Percentiles rank a stretch among this genome's conserved stretches.
Evolutionary conservation across 2,113 vertebrate genomes (phyloP).

Genomic region (Himantopus leucocephalus): DNA sequence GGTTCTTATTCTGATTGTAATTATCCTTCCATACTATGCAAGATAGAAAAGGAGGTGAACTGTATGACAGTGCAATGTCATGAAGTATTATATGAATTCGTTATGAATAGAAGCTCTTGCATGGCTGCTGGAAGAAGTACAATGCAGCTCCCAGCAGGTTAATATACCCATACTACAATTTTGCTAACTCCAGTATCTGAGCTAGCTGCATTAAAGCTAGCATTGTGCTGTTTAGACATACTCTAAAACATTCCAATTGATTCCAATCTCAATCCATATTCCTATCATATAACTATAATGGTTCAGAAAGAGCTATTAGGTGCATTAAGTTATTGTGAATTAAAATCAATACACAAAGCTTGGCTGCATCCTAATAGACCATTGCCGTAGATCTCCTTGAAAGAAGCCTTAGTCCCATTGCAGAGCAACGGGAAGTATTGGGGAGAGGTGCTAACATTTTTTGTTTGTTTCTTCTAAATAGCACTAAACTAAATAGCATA

Average conservation of each 20-base stretch:
- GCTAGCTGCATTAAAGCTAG: not conserved
- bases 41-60: not conserved
- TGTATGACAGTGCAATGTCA: not conserved
- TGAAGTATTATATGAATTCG: not conserved
- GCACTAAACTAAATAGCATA: not conserved
- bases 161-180: not conserved
- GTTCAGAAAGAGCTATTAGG: slow-evolving; percentile 18
- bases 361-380: not conserved
- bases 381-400: not conserved
- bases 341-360: slow-evolving; percentile 44
- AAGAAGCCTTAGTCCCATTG: not conserved
- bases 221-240: not conserved
- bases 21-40: not conserved
- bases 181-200: not conserved
- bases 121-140: not conserved
- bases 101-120: not conserved
- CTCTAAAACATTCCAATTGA: not conserved
- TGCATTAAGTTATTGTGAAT: slow-evolving; percentile 20
- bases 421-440: not conserved
- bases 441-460: not conserved
- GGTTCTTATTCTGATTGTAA: not conserved
- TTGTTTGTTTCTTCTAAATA: not conserved
- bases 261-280: not conserved
- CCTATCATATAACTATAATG: not conserved
- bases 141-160: not conserved